Base-by-base conservation (phyloP, 2,888 invertebrate genomes). In the Drosophila kambysellisi region DNA sequence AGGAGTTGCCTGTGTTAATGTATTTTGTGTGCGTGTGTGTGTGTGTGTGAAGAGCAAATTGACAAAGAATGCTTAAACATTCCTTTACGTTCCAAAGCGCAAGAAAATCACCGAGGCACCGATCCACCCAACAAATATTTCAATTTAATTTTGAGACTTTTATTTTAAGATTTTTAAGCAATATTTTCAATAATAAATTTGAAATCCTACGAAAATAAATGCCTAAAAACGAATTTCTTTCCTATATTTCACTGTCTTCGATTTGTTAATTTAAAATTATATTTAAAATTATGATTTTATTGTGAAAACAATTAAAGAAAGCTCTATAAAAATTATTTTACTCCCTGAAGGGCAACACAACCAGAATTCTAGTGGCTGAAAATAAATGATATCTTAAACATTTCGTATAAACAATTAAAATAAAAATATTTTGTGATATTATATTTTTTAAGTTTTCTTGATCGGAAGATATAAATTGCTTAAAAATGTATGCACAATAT, bases 31-130 rank as follows among this genome's bases (percentile, higher is more conserved):
- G 57, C 17, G 50, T 17, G 17, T 50, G 50, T 20, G 32, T 15
- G 32, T 52, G 51, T 7, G 32, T 57, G 17, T 64, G 60, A 60
- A 53, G 48, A 70, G 71, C 67, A 80, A 81, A 83, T 79, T 83
- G 78, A 81, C 79, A 71, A 58, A 51, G 50, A 75, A 83, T 80
- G 65, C 80, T 86, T 74, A 71, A 72, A 25, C 25, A 46, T 46
- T 46, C 73, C 76, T 76, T 74, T 74, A 80, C 70, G 82, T 74
- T 64, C 48, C 68, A 69, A 73, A 70, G 61, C n/a, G 76, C 32
- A 65, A 72, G 68, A 72, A 70, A 87, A 74, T 67, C 68, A 11
- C 51, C 12, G 7, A 43, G 15, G 8, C 9, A 32, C 32, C 4
- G 8, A n/a, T 32, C 11, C 73, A 66, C 33, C 71, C 57, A 2